Conservation (phyloP, 2,113 vertebrate genomes). For the Catharus fuscescens region DNA sequence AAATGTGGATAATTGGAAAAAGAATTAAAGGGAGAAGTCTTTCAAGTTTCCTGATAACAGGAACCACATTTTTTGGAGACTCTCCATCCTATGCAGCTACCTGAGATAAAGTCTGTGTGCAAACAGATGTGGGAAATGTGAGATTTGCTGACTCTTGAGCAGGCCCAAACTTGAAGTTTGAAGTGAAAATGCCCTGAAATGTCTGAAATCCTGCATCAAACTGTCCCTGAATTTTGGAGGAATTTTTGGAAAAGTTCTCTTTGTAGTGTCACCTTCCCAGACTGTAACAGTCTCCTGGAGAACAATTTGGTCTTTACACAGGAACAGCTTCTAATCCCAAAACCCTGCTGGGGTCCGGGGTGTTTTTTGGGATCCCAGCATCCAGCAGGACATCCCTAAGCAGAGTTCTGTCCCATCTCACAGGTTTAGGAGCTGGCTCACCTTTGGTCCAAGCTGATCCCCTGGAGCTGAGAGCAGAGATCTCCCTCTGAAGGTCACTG, state of each 20-base stretch:
- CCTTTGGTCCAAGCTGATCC: slow-evolving; percentile 39
- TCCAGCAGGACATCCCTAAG: background rate
- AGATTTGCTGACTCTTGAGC: background rate
- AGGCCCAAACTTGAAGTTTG: background rate
- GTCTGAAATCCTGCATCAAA: background rate
- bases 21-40: background rate
- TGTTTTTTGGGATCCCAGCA: accelerated
- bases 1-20: background rate
- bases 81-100: background rate
- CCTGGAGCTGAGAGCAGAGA: slow-evolving; percentile 69
- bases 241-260: background rate
- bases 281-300: background rate
- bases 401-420: too few species aligned
- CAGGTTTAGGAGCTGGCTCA: background rate
- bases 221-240: background rate
- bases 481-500: slow-evolving; percentile 66
- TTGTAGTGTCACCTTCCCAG: background rate
- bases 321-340: background rate
- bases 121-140: background rate
- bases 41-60: background rate
- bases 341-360: background rate
- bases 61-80: background rate
- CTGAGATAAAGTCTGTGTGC: background rate
- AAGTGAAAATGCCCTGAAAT: background rate
- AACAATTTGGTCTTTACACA: background rate